phyloP scores from a whole-genome alignment of 2,113 vertebrate species.

The Proteles cristata region DNA sequence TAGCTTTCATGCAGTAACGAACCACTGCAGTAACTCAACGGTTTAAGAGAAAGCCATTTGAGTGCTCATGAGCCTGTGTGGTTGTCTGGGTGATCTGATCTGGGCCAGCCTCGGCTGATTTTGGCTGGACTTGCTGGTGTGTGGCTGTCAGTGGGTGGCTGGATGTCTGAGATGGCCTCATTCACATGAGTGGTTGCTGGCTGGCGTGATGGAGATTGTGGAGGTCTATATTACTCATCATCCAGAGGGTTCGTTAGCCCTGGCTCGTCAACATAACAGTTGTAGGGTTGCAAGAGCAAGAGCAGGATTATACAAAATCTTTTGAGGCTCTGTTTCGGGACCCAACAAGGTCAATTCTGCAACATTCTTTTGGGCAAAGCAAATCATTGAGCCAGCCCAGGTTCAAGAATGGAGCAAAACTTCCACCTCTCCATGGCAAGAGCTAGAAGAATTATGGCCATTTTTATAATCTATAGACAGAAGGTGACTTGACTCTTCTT shows the following conservation, averaged over 20 bases:
- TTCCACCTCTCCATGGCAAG: neutral
- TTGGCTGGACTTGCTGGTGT: neutral
- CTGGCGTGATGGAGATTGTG: neutral
- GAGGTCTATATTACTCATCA: neutral
- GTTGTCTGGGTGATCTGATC: neutral
- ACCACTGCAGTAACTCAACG: neutral
- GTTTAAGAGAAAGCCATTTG: neutral
- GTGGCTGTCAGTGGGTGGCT: neutral
- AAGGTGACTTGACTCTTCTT: neutral
- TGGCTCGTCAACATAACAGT: accelerated
- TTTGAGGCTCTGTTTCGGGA: neutral
- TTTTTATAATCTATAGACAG: neutral
- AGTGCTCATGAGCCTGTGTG: neutral
- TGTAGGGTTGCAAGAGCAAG: neutral
- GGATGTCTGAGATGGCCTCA: neutral
- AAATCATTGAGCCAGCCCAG: neutral
- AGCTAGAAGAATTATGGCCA: neutral
- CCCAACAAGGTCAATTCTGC: neutral
- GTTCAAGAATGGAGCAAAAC: neutral
- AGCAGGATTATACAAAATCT: neutral
- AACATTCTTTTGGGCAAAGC: neutral
- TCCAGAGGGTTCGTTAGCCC: neutral
- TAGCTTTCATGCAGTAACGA: neutral
- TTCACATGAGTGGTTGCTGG: neutral
- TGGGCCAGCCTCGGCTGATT: neutral